Evolutionary conservation across 2,113 vertebrate species (phyloP).

Genomic region (Neotoma lepida): DNA sequence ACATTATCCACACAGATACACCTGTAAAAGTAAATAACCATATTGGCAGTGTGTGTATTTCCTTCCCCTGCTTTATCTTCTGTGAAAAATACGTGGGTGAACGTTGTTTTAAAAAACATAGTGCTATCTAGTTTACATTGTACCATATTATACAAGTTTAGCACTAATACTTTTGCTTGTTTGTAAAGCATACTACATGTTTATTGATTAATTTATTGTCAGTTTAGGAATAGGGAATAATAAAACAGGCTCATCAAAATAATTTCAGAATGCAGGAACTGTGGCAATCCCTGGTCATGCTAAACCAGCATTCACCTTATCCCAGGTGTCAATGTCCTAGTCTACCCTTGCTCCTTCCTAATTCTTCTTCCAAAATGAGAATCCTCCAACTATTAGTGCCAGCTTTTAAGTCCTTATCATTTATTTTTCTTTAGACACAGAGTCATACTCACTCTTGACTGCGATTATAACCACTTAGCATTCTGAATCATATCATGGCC

Average conservation of each 20-base stretch:
- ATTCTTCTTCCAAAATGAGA: neutral
- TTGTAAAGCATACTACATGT: conserved; percentile 2
- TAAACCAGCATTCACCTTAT: neutral
- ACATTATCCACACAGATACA: conserved; percentile 5
- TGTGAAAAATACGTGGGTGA: conserved; percentile 53
- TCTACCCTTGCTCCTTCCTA: neutral
- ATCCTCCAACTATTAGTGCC: neutral
- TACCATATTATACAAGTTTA: conserved; percentile 43
- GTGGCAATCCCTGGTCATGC: neutral
- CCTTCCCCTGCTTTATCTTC: conserved; percentile 6
- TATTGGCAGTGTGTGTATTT: conserved; percentile 31
- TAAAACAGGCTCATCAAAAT: neutral
- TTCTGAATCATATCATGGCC: neutral
- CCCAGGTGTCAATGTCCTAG: neutral
- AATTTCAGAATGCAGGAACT: neutral
- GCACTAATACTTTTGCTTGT: conserved; percentile 46
- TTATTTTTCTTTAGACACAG: neutral
- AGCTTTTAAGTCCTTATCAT: neutral
- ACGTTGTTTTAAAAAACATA: conserved; percentile 19
- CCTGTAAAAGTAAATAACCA: conserved; percentile 45
- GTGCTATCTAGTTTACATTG: neutral
- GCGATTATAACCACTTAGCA: neutral
- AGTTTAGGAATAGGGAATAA: neutral
- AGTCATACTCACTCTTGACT: neutral
- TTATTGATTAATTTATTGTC: conserved; percentile 54